Conservation (phyloP, 1,140 invertebrate species). For the Uloborus diversus region DNA sequence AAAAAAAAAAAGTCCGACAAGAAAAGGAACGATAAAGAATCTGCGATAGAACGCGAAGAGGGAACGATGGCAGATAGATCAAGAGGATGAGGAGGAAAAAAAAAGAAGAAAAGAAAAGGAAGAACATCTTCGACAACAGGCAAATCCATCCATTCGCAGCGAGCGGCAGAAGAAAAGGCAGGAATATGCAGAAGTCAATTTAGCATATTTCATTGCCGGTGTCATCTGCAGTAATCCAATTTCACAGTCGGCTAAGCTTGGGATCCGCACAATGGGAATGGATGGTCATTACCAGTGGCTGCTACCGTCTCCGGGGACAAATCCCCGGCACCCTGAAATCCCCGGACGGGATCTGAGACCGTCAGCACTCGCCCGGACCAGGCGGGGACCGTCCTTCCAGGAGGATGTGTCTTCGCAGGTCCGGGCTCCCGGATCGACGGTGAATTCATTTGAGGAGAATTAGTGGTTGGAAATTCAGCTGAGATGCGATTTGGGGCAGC, state of each 20-base stretch:
- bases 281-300: conserved; percentile 51
- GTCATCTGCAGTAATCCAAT: conserved; percentile 56
- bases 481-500: too few species aligned
- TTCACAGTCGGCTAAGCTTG: conserved; percentile 51
- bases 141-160: not conserved
- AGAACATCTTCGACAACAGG: not conserved
- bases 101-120: not conserved
- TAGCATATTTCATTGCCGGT: conserved; percentile 56
- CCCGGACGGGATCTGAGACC: conserved; percentile 10
- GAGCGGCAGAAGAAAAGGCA: conserved; percentile 1
- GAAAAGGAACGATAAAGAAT: too few species aligned
- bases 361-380: too few species aligned
- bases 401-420: too few species aligned
- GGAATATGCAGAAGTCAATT: conserved; percentile 46
- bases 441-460: too few species aligned
- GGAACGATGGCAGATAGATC: too few species aligned
- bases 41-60: too few species aligned
- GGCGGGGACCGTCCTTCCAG: too few species aligned
- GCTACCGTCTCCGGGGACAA: conserved; percentile 26
- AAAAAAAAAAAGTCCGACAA: too few species aligned
- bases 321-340: conserved; percentile 40
- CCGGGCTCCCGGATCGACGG: too few species aligned
- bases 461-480: too few species aligned
- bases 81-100: too few species aligned
- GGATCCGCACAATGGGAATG: conserved; percentile 54